Base-by-base conservation (phyloP, 1,140 invertebrate genomes). In the Chironomus striatipennis region DNA sequence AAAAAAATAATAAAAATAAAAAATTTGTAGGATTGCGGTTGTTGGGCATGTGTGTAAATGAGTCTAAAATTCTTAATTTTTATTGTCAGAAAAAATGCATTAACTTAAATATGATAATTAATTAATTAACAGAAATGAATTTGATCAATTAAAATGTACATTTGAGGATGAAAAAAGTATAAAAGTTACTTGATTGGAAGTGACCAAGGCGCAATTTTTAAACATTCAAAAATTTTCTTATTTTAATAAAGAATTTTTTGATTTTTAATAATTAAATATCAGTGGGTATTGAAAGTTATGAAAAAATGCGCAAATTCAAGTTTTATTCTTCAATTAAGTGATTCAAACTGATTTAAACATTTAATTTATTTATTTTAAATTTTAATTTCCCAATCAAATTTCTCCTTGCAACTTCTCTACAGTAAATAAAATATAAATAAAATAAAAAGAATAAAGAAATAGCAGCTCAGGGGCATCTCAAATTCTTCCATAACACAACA, bases 381-480 rank as follows among this genome's bases (percentile, higher is more conserved):
- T 47, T 8, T 43, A 43, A 10, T 43, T 43, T n/a, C n/a, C n/a
- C n/a, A n/a, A n/a, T n/a, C n/a, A n/a, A 72, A 12, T 43, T 67
- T 76, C 67, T 73, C 42, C 73, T 24, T 34, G 24, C 24, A 34
- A 34, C 24, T 34, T 34, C 24, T 34, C 24, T 34, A 34, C 24
- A 73, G 74, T 10, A 21, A 74, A 74, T 9, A 43, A 73, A 42
- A 42, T n/a, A 10, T 20, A 72, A 15, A 24, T 43, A 42, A 3
- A 73, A 74, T 6, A 43, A 74, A 20, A 74, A 74, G 17, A 34
- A 34, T 34, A 34, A 24, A 77, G 80, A 79, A 79, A 79, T 77
- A 80, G 79, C 74, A 78, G 79, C 79, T 80, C 79, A 81, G 80
- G 79, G 80, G 79, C 77, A 80, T 78, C 78, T 77, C 79, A 79